Evolutionary conservation across 1,140 invertebrate genomes (phyloP).

Genomic region (Planococcus citri): DNA sequence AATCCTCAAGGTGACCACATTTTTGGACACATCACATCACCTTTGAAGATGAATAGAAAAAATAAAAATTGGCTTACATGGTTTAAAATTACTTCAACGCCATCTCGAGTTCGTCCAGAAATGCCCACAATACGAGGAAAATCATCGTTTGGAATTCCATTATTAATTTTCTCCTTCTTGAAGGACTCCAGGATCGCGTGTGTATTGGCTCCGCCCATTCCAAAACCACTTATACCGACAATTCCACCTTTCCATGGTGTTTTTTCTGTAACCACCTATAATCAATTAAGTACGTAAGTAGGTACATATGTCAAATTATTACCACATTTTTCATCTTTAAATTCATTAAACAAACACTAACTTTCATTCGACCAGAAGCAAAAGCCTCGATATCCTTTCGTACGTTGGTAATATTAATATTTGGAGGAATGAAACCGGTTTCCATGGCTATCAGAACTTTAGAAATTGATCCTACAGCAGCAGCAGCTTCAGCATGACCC

Average conservation of each 20-base stretch:
- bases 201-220: constrained; percentile 50
- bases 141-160: constrained; percentile 25
- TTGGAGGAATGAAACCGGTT: constrained; percentile 28
- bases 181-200: constrained; percentile 40
- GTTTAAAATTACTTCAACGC: constrained; percentile 19
- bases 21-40: no score
- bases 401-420: constrained; percentile 28
- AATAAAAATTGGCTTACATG: constrained; percentile 13
- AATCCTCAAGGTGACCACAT: no score
- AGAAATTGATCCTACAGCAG: constrained; percentile 44
- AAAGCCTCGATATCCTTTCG: constrained; percentile 43
- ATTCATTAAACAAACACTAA: background rate
- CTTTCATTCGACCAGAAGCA: constrained; percentile 35
- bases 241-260: constrained; percentile 36
- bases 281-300: background rate
- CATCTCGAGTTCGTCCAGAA: constrained; percentile 27
- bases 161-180: constrained; percentile 21
- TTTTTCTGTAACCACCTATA: constrained; percentile 40
- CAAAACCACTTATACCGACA: constrained; percentile 48
- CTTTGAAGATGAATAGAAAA: no score
- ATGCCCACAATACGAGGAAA: constrained; percentile 28
- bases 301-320: background rate
- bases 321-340: background rate
- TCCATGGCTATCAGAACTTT: constrained; percentile 36
- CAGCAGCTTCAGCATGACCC: constrained; percentile 58